These are phyloP conservation scores for Oxyteleia sp. DNA, from an alignment of 2,888 invertebrate species.

Conservation along the genomic window DNA sequence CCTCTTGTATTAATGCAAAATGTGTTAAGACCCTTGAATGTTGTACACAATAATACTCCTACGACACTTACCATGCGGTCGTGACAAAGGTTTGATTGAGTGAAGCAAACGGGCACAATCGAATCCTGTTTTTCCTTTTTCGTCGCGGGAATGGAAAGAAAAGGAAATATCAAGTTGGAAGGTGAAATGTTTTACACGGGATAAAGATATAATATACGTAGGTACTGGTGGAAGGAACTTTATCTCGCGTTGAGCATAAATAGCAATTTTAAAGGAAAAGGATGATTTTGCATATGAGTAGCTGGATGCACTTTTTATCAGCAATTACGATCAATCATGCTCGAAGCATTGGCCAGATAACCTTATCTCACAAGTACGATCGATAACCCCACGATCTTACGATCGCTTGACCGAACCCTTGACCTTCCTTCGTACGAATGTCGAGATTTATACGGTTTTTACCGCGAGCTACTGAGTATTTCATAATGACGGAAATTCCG, in stretches of 20 bases:
- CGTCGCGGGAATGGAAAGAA: no score
- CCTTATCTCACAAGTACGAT: conserved; percentile 24
- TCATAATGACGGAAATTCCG: conserved; percentile 3
- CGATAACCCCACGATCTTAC: conserved; percentile 13
- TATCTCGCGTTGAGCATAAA: neutral
- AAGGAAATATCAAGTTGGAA: no score
- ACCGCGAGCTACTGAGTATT: neutral
- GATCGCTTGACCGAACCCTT: conserved; percentile 4
- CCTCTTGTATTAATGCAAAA: no score
- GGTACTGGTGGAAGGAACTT: no score
- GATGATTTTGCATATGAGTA: neutral
- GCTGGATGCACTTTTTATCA: conserved; percentile 5
- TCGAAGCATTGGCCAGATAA: conserved; percentile 28
- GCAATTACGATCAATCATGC: conserved; percentile 31
- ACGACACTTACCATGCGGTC: no score
- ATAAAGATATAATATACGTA: no score
- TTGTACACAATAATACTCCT: no score
- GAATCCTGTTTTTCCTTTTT: no score
- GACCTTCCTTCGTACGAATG: neutral
- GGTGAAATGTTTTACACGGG: no score
- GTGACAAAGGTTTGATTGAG: no score
- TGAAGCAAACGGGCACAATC: no score
- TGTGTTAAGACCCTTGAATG: no score
- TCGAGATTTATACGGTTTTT: neutral
- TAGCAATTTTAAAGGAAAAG: neutral